Conservation (phyloP, 2,888 invertebrate species). For the Rhopalosiphum nymphaeae region DNA sequence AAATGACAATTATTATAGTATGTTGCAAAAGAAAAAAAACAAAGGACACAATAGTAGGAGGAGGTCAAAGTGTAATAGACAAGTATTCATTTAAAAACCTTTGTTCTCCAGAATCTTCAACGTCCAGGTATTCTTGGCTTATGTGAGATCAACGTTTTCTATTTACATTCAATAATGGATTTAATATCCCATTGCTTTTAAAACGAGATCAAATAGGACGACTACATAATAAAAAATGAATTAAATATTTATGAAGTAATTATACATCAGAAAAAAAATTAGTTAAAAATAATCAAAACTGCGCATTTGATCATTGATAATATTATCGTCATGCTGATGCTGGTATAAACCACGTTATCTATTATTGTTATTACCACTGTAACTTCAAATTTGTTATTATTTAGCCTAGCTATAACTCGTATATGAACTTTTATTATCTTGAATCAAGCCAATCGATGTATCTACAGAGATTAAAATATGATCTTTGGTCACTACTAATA, state of each 20-base stretch:
- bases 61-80: conserved; percentile 56
- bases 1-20: not conserved
- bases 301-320: conserved; percentile 59
- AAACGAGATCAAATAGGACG: conserved; percentile 5
- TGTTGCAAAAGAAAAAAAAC: conserved; percentile 29
- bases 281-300: conserved; percentile 64
- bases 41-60: conserved; percentile 42
- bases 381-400: not conserved
- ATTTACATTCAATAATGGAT: conserved; percentile 34
- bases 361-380: not conserved
- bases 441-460: too few relatives aligned
- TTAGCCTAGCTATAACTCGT: too few relatives aligned
- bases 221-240: conserved; percentile 48
- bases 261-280: not conserved
- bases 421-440: too few relatives aligned
- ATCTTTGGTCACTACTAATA: too few relatives aligned
- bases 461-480: too few relatives aligned
- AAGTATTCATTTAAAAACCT: conserved; percentile 49
- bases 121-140: conserved; percentile 20
- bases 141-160: conserved; percentile 22
- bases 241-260: conserved; percentile 36
- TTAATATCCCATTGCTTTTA: not conserved
- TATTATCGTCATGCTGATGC: conserved; percentile 61
- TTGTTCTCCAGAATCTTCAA: conserved; percentile 53
- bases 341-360: conserved; percentile 37